These are phyloP conservation scores for Malachius bipustulatus DNA, from an alignment of 2,888 invertebrate genomes.

Conservation along the genomic window DNA sequence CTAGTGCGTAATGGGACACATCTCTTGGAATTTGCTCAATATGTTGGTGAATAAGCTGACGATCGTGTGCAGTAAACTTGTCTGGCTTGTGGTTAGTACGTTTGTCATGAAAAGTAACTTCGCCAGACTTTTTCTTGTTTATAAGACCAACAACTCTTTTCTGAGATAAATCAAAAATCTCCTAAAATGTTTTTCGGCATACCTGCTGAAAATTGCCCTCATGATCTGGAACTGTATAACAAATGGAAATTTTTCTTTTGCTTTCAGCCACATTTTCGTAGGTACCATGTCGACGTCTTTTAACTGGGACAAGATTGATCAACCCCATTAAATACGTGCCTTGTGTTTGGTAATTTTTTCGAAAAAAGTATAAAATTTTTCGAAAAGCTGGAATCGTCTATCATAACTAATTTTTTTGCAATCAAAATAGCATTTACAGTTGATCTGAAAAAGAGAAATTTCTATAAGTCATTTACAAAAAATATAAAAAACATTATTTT, in stretches of 20 bases:
- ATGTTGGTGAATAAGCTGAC: constrained; percentile 1
- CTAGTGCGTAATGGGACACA: no score
- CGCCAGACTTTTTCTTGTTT: no score
- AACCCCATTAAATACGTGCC: constrained; percentile 3
- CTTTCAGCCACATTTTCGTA: neutral
- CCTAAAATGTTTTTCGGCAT: constrained; percentile 1
- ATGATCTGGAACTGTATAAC: neutral
- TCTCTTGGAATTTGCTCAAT: constrained; percentile 1
- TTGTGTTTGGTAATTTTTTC: constrained; percentile 1
- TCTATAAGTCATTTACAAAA: neutral
- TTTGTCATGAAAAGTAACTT: no score
- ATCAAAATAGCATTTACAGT: neutral
- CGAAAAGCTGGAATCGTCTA: neutral
- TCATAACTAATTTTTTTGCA: constrained; percentile 2
- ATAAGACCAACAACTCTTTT: constrained; percentile 2
- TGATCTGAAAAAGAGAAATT: neutral
- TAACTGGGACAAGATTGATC: constrained; percentile 2
- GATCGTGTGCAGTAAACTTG: constrained; percentile 1
- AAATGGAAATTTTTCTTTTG: constrained; percentile 1
- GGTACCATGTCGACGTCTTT: neutral
- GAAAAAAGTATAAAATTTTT: constrained; percentile 1
- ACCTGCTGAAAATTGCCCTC: constrained; percentile 1
- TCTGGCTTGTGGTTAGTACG: neutral
- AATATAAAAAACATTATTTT: neutral
- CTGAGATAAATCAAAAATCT: constrained; percentile 2